These are phyloP conservation scores for Agapetus fuscipes DNA, from an alignment of 2,888 invertebrate species.

Conservation along the genomic window DNA sequence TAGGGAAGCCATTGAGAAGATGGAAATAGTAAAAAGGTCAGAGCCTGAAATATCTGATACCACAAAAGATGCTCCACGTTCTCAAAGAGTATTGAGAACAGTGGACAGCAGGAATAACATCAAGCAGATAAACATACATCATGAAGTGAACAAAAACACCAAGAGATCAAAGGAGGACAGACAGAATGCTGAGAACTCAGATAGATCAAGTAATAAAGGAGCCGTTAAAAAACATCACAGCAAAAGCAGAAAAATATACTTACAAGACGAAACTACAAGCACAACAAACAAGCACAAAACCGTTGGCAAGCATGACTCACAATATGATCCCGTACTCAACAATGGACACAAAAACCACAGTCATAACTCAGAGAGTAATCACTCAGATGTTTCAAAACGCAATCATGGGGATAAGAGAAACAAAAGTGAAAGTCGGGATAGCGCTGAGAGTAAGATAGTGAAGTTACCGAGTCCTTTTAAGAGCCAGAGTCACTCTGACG, in stretches of 20 bases:
- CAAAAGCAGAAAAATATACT: neutral
- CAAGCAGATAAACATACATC: conserved; percentile 16
- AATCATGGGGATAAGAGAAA: conserved; percentile 12
- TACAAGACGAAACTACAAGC: neutral
- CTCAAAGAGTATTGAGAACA: conserved; percentile 21
- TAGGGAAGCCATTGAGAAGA: conserved; percentile 21
- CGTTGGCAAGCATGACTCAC: too few relatives aligned
- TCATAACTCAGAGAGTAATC: neutral
- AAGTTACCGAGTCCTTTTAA: conserved; percentile 23
- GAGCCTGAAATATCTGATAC: conserved; percentile 1
- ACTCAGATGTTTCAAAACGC: neutral
- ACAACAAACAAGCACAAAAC: too few relatives aligned
- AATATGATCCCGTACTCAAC: too few relatives aligned
- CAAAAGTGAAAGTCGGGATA: conserved; percentile 20
- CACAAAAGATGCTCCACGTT: conserved; percentile 15
- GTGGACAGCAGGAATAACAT: conserved; percentile 21
- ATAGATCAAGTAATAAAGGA: conserved; percentile 1
- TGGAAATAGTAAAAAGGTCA: conserved; percentile 1
- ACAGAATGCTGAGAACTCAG: neutral
- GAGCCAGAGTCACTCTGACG: conserved; percentile 21
- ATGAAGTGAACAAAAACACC: conserved; percentile 8
- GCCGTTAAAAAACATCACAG: conserved; percentile 1
- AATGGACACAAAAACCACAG: too few relatives aligned
- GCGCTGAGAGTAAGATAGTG: conserved; percentile 14
- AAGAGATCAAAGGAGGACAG: conserved; percentile 1